phyloP scores from a whole-genome alignment of 2,888 invertebrate genomes.

The Eupsilia transversa region DNA sequence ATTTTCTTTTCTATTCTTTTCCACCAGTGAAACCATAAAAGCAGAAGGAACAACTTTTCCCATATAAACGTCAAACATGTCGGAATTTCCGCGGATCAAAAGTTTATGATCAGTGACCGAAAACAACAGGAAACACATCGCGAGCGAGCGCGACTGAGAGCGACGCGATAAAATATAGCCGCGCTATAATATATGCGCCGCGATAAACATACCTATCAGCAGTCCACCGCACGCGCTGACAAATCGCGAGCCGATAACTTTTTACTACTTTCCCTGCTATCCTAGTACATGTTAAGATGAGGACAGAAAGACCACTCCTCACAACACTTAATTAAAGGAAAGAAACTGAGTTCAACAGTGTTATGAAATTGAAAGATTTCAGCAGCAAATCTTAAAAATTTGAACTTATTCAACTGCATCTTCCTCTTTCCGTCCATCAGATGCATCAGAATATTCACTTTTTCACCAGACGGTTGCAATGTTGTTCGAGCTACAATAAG shows the following conservation, averaged over 20 bases:
- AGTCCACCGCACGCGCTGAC: slow-evolving; percentile 52
- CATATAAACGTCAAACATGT: slow-evolving; percentile 14
- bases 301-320: slow-evolving; percentile 1
- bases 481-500: background rate
- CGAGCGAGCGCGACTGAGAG: slow-evolving; percentile 14
- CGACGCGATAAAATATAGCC: slow-evolving; percentile 5
- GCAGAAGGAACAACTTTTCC: slow-evolving; percentile 8
- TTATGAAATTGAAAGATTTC: background rate
- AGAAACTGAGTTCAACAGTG: background rate
- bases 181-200: slow-evolving; percentile 34
- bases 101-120: slow-evolving; percentile 37
- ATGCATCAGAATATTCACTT: background rate
- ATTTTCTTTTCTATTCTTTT: background rate
- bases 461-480: background rate
- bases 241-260: slow-evolving; percentile 58
- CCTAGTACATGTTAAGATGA: background rate
- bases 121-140: slow-evolving; percentile 40
- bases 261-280: slow-evolving; percentile 55
- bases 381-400: background rate
- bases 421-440: background rate
- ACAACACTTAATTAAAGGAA: background rate
- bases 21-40: background rate
- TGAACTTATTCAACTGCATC: background rate
- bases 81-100: background rate
- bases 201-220: slow-evolving; percentile 57